Conservation (phyloP, 2,797 vertebrate genomes). For the Gallinago nigripennis region DNA sequence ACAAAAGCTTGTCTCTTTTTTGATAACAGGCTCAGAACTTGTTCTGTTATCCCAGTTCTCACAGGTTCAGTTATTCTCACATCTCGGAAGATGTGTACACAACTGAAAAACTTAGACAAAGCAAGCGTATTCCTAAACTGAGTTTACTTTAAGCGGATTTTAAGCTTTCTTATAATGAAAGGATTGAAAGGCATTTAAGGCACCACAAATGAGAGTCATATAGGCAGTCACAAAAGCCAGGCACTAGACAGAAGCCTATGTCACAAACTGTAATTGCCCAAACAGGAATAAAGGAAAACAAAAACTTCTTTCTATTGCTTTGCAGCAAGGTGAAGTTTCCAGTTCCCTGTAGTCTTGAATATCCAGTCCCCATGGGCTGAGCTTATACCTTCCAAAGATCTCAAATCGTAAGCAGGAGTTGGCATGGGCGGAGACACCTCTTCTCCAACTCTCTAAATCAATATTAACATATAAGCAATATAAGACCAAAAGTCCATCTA, state of each 20-base stretch:
- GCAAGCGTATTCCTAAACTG: neutral
- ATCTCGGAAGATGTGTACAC: neutral
- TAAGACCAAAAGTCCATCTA: neutral
- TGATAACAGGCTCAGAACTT: neutral
- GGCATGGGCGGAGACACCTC: neutral
- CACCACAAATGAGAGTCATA: neutral
- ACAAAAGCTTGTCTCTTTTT: neutral
- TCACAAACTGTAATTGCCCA: neutral
- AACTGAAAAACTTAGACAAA: neutral
- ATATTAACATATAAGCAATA: neutral
- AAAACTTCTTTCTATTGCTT: neutral
- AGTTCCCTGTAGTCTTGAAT: neutral
- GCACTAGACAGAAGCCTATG: neutral
- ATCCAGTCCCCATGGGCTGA: neutral
- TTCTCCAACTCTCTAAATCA: neutral
- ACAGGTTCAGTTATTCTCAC: neutral
- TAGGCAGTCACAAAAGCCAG: neutral
- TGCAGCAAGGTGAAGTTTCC: neutral
- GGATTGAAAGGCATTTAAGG: neutral
- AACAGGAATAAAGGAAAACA: neutral
- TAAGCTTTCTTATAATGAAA: neutral
- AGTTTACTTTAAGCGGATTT: neutral
- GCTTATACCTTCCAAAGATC: neutral
- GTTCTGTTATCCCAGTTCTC: neutral
- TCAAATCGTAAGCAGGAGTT: neutral